phyloP scores from a whole-genome alignment of 2,113 vertebrate genomes.

The Cynocephalus volans region DNA sequence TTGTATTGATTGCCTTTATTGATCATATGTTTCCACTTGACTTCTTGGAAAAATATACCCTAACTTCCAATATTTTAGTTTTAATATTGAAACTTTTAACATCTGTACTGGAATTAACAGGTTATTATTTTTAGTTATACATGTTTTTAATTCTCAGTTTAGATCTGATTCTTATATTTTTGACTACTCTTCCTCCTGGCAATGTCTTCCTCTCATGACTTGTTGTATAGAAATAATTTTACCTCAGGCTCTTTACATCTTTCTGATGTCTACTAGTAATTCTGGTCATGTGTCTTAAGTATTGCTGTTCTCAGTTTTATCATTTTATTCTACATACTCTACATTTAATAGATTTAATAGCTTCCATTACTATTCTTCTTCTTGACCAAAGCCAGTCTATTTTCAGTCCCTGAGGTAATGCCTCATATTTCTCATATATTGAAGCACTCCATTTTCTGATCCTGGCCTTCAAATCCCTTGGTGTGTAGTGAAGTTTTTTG shows the following conservation, averaged over 20 bases:
- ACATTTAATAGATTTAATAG: background rate
- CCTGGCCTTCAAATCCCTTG: background rate
- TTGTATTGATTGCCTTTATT: background rate
- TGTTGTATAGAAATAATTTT: background rate
- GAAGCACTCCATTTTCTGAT: background rate
- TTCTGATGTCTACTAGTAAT: conserved; percentile 13
- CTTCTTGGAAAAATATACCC: background rate
- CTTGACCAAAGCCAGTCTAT: background rate
- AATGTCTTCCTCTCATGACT: background rate
- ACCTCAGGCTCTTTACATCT: background rate
- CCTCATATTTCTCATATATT: background rate
- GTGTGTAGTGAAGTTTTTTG: background rate
- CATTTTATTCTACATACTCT: background rate
- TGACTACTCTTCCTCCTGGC: background rate
- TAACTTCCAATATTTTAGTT: background rate
- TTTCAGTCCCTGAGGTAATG: background rate
- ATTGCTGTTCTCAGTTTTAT: background rate
- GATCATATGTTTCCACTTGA: background rate
- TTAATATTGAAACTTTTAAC: background rate
- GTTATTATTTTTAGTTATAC: background rate
- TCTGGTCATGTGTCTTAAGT: background rate
- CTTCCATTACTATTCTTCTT: background rate
- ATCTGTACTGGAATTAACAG: background rate
- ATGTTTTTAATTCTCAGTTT: background rate
- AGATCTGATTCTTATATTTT: background rate